Base-by-base conservation (phyloP, 2,797 vertebrate genomes). In the Neoniphon sammara region DNA sequence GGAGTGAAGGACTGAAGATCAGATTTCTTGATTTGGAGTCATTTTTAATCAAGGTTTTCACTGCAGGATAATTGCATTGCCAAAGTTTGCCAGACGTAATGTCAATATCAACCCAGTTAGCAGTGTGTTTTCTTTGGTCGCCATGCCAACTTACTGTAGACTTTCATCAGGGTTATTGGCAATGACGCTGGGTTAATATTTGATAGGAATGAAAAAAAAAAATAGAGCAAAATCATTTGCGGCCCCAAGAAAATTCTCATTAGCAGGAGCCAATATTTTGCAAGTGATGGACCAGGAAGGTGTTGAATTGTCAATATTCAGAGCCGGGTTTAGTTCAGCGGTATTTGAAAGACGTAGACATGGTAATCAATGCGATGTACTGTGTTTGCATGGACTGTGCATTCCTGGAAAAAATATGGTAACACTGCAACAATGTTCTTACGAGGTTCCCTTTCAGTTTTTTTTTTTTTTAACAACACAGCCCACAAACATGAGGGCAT, bases 81-180 rank as follows among this genome's bases (percentile, higher is more conserved):
- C 83, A 84, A 27, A 11, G 2, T 78, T 74, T 87, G 87, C 76
- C 84, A 79, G 81, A 75, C 46, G 56, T 18, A 75, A 88, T 66
- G 80, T 87, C 80, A 75, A 86, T 85, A 89, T 53, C 82, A 85
- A 82, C 84, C 77, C 50, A 50, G 89, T 90, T 89, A 78, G 66
- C 71, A 71, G 59, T 62, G 76, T 62, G 69, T 83, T 87, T 85
- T 73, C 85, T 80, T 74, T 78, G 70, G 77, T 90, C 68, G 60
- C 78, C 65, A 60, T 81, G 86, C 82, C 86, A 84, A 83, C 88
- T 87, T 79, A 54, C 23, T 68, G 67, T 49, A 64, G 66, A 77
- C 81, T 86, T 86, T 89, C 81, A 87, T 85, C 81, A 77, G 66
- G 60, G 74, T 86, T 87, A 86, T 85, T 91, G 86, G 88, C 87